These are phyloP conservation scores for Orthonychiurus folsomi DNA, from an alignment of 2,888 invertebrate genomes.

Conservation along the genomic window DNA sequence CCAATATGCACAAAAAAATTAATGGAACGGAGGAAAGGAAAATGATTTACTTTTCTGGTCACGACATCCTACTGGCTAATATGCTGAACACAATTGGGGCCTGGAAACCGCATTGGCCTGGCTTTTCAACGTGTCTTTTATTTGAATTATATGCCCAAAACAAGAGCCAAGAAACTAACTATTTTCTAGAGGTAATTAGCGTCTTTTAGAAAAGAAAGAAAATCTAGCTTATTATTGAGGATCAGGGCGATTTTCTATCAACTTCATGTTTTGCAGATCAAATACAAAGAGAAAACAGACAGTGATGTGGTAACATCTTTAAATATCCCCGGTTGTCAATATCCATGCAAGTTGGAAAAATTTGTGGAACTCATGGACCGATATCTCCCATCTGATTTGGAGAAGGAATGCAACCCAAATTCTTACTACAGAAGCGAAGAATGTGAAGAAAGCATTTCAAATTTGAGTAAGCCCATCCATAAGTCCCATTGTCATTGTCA, in stretches of 20 bases:
- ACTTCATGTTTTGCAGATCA: too few relatives aligned
- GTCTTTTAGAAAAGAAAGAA: too few relatives aligned
- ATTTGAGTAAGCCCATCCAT: too few relatives aligned
- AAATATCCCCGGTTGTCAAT: background rate
- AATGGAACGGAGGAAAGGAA: background rate
- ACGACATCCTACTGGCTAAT: conserved; percentile 4
- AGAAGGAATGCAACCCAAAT: background rate
- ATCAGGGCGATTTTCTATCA: too few relatives aligned
- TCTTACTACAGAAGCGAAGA: too few relatives aligned
- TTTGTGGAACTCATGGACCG: background rate
- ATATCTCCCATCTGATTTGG: background rate
- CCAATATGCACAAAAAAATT: background rate
- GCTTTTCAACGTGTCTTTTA: background rate
- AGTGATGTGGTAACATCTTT: background rate
- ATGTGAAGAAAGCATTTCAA: too few relatives aligned
- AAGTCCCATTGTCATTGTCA: too few relatives aligned
- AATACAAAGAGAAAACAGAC: too few relatives aligned
- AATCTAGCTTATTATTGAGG: too few relatives aligned
- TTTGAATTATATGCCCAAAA: background rate
- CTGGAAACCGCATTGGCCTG: background rate
- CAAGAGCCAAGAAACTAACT: background rate
- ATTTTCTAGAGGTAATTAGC: background rate
- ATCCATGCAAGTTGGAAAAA: background rate
- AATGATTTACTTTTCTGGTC: background rate
- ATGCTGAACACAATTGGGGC: conserved; percentile 7